Conservation (phyloP, 2,113 vertebrate genomes). For the Pan paniscus region DNA sequence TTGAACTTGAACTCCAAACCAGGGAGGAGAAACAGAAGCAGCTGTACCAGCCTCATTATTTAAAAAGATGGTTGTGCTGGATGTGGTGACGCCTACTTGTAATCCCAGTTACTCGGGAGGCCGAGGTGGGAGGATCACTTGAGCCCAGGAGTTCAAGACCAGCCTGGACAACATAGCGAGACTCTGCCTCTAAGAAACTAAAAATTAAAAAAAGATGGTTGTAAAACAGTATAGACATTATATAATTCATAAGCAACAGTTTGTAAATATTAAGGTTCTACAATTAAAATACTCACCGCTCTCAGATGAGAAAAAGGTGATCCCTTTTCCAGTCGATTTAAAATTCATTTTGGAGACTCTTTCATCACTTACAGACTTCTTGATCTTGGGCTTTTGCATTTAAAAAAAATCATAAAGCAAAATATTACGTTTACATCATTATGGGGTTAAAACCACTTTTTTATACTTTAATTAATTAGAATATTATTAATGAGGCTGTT, state of each 20-base stretch:
- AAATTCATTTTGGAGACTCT: conserved; percentile 57
- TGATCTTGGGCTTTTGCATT: conserved; percentile 57
- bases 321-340: background rate
- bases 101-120: too few species aligned
- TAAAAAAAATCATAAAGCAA: conserved; percentile 42
- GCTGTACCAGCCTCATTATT: background rate
- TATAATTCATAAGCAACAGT: background rate
- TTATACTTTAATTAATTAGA: background rate
- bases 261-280: background rate
- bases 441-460: background rate
- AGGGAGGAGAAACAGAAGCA: fast-evolving
- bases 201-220: background rate
- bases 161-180: too few species aligned
- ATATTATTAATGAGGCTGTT: background rate
- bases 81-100: too few species aligned
- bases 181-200: too few species aligned
- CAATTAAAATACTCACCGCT: conserved; percentile 74
- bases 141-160: too few species aligned
- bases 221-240: background rate
- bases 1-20: too few species aligned
- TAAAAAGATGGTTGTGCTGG: background rate
- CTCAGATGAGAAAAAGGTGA: background rate
- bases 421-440: background rate
- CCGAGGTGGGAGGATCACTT: too few species aligned
- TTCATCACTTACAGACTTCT: conserved; percentile 70